Evolutionary conservation across 1,140 invertebrate genomes (phyloP).

Genomic region (Rhynchophorus ferrugineus): DNA sequence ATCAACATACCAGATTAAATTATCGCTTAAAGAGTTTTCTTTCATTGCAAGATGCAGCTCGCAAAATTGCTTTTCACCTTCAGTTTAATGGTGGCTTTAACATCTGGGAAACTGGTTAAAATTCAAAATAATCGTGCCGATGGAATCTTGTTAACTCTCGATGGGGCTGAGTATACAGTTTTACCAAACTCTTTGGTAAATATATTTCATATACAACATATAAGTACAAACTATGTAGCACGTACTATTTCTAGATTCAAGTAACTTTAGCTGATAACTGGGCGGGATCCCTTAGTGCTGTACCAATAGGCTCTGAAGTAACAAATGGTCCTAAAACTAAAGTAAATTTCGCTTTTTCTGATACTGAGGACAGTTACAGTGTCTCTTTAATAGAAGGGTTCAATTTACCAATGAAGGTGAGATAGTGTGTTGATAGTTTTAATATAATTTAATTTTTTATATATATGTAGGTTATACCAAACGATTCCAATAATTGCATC

Average conservation of each 20-base stretch:
- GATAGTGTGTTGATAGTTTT: not conserved
- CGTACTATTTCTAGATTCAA: slow-evolving; percentile 3
- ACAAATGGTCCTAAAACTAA: slow-evolving; percentile 11
- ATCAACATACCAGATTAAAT: too few relatives aligned
- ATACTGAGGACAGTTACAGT: slow-evolving; percentile 6
- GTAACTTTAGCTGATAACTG: slow-evolving; percentile 11
- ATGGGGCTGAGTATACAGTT: slow-evolving; percentile 3
- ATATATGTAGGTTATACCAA: slow-evolving; percentile 13
- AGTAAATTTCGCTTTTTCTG: slow-evolving; percentile 6
- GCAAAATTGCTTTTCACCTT: not conserved
- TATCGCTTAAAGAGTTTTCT: too few relatives aligned
- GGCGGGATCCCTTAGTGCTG: slow-evolving; percentile 7
- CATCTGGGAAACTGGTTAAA: slow-evolving; percentile 2
- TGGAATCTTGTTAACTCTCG: not conserved
- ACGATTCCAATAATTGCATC: slow-evolving; percentile 10
- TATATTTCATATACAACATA: not conserved
- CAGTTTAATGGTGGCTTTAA: not conserved
- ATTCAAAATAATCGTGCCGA: slow-evolving; percentile 1
- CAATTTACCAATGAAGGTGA: slow-evolving; percentile 17
- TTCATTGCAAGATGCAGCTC: not conserved
- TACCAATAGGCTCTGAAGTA: slow-evolving; percentile 13
- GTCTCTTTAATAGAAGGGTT: slow-evolving; percentile 18
- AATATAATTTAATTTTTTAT: not conserved
- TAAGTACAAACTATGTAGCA: not conserved
- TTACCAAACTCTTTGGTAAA: not conserved